These are phyloP conservation scores for Notothenia coriiceps DNA, from an alignment of 2,113 vertebrate genomes.

Conservation along the genomic window DNA sequence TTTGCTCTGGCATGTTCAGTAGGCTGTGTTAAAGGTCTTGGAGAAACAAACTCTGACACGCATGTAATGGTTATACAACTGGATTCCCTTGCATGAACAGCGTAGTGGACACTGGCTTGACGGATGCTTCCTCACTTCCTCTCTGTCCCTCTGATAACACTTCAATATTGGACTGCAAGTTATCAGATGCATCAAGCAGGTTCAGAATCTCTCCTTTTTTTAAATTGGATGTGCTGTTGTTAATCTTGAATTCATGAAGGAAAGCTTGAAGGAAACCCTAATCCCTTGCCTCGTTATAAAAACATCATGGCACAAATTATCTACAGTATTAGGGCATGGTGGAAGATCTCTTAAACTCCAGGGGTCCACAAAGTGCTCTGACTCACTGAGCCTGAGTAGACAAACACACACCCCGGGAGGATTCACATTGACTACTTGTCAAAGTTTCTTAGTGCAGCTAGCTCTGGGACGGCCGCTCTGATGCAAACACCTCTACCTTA, in stretches of 20 bases:
- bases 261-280: conserved; percentile 52
- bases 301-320: conserved; percentile 78
- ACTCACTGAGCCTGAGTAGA: conserved; percentile 64
- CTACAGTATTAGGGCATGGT: conserved; percentile 64
- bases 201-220: conserved; percentile 38
- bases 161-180: conserved; percentile 36
- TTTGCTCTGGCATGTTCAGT: conserved; percentile 79
- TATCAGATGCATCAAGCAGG: conserved; percentile 51
- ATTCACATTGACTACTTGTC: conserved; percentile 65
- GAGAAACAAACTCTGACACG: conserved; percentile 80
- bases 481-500: conserved; percentile 56
- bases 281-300: conserved; percentile 76
- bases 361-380: conserved; percentile 61
- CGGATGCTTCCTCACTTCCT: conserved; percentile 33
- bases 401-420: conserved; percentile 61
- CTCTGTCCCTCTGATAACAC: conserved; percentile 49
- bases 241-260: conserved; percentile 70
- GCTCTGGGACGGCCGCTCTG: conserved; percentile 39
- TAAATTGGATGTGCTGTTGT: conserved; percentile 59
- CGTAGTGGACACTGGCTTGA: conserved; percentile 65
- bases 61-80: conserved; percentile 78
- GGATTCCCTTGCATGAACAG: conserved; percentile 74
- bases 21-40: conserved; percentile 80
- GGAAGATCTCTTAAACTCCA: conserved; percentile 65
- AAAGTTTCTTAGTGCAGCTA: conserved; percentile 75